Conservation (phyloP, 2,797 vertebrate species). For the Onychomys torridus region DNA sequence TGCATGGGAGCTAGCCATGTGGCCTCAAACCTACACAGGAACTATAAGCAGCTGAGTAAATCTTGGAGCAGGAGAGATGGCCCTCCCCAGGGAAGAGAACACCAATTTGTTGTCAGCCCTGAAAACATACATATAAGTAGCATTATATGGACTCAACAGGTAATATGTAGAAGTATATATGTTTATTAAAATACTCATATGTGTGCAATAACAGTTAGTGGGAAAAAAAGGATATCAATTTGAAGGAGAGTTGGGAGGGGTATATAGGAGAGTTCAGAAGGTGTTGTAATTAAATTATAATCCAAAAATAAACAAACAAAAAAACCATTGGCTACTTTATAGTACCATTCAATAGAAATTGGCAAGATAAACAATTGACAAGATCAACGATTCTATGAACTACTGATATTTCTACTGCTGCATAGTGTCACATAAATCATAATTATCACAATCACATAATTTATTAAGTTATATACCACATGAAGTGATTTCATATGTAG, state of each 20-base stretch:
- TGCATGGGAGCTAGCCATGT: background rate
- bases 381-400: background rate
- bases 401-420: background rate
- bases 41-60: background rate
- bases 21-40: background rate
- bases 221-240: too few species aligned
- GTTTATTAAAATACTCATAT: background rate
- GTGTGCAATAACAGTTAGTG: background rate
- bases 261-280: background rate
- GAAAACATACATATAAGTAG: background rate
- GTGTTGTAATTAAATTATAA: slow-evolving; percentile 80
- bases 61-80: background rate
- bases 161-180: background rate
- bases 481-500: background rate
- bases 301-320: slow-evolving; percentile 94
- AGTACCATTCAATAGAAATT: background rate
- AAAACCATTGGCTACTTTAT: background rate
- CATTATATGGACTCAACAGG: background rate
- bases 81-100: background rate
- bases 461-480: background rate
- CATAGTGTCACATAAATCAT: background rate
- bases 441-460: background rate
- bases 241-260: background rate
- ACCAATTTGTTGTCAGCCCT: background rate
- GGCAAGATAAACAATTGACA: background rate